These are phyloP conservation scores for Hydrolagus colliei DNA, from an alignment of 2,797 vertebrate genomes.

Conservation along the genomic window DNA sequence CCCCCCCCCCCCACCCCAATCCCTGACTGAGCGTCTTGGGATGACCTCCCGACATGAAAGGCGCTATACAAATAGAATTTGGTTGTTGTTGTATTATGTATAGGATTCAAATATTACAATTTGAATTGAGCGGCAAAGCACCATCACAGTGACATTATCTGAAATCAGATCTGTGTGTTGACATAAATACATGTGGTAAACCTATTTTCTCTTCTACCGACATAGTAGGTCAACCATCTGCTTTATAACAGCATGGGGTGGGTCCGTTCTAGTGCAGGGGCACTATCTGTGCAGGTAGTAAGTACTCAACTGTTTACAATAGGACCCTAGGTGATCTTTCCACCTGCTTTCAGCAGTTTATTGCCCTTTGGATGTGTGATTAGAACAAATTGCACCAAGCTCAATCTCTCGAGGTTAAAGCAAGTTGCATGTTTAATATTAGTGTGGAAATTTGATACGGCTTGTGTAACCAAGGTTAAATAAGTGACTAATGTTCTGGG, in stretches of 20 bases:
- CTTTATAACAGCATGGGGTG: not conserved
- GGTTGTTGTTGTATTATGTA: no score
- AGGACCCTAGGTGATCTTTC: not conserved
- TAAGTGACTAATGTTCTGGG: not conserved
- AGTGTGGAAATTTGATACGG: not conserved
- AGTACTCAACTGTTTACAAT: not conserved
- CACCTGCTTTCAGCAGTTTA: not conserved
- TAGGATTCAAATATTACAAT: no score
- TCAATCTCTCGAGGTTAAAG: not conserved
- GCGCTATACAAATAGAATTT: no score
- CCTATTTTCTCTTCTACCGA: not conserved
- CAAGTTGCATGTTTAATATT: not conserved
- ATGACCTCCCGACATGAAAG: no score
- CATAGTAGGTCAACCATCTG: not conserved
- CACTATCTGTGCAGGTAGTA: no score
- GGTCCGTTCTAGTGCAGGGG: no score
- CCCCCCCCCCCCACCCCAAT: no score
- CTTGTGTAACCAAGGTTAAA: not conserved
- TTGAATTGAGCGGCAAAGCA: no score
- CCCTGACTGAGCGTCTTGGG: no score
- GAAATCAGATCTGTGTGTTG: no score
- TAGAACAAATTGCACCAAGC: not conserved
- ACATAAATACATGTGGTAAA: no score
- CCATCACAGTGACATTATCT: no score
- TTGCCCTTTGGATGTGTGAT: not conserved